Conservation (phyloP, 2,888 invertebrate species). For the Teinopalpus imperialis region DNA sequence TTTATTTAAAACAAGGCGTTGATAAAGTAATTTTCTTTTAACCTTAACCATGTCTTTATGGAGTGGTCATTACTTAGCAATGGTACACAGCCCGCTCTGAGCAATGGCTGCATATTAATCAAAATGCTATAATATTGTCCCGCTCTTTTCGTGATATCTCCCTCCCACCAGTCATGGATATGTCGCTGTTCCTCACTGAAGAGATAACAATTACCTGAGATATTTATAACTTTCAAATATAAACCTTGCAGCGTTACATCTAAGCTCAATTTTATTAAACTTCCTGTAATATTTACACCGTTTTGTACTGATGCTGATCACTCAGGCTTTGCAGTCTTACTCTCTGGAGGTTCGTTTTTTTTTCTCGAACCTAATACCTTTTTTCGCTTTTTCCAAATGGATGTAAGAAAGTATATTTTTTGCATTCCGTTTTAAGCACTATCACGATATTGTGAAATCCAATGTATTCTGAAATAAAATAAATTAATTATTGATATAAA, state of each 20-base stretch:
- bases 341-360: constrained; percentile 79
- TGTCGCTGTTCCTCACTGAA: constrained; percentile 61
- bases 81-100: constrained; percentile 81
- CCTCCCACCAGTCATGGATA: constrained; percentile 71
- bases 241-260: constrained; percentile 26
- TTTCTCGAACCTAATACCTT: constrained; percentile 72
- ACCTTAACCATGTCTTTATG: constrained; percentile 82
- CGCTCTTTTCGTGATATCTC: constrained; percentile 61
- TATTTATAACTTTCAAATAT: constrained; percentile 22
- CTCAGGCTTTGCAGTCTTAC: constrained; percentile 77
- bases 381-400: constrained; percentile 76
- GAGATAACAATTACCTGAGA: constrained; percentile 46
- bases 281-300: constrained; percentile 34
- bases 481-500: no score
- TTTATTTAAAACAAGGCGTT: constrained; percentile 82
- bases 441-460: no score
- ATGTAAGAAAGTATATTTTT: constrained; percentile 69
- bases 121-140: constrained; percentile 78
- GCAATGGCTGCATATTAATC: constrained; percentile 81
- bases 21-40: constrained; percentile 83
- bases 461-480: no score
- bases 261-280: constrained; percentile 28
- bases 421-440: constrained; percentile 66
- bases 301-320: constrained; percentile 38
- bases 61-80: constrained; percentile 82